phyloP scores from a whole-genome alignment of 2,797 vertebrate genomes.

The Premnoplex brunnescens region DNA sequence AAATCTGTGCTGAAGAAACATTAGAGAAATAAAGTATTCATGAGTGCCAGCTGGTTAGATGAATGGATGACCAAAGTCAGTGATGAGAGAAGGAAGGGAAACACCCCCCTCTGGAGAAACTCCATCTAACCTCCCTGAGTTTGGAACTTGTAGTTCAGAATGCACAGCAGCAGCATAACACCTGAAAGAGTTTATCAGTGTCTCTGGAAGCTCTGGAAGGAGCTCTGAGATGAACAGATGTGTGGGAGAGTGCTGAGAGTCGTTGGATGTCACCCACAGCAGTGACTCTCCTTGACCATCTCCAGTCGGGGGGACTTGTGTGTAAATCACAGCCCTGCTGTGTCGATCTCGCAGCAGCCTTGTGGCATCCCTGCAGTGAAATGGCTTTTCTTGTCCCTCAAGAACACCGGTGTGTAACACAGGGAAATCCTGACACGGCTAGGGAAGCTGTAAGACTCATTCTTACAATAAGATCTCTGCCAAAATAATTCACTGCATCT shows the following conservation, averaged over 20 bases:
- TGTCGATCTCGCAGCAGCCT: not conserved
- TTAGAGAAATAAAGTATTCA: not conserved
- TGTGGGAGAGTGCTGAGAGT: not conserved
- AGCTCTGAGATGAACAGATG: not conserved
- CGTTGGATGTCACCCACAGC: fast-evolving
- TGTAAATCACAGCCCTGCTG: fast-evolving
- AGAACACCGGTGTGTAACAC: not conserved
- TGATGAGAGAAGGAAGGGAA: not conserved
- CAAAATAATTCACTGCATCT: not conserved
- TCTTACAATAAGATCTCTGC: not conserved
- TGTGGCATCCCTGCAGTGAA: not conserved
- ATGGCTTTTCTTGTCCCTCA: not conserved
- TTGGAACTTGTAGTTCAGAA: not conserved
- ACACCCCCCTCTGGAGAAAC: not conserved
- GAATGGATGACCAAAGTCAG: not conserved
- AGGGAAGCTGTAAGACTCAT: not conserved
- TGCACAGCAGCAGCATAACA: not conserved
- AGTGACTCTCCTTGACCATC: not conserved
- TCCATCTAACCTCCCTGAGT: not conserved
- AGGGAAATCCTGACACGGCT: not conserved
- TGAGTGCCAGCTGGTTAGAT: not conserved
- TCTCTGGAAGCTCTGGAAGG: not conserved
- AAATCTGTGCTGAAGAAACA: not conserved
- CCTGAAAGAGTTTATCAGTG: not conserved
- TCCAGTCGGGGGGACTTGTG: not conserved